A percentile compares a stretch with the other conserved stretches of the same genome.
phyloP scores from a whole-genome alignment of 2,888 invertebrate genomes.

The Smittia sp. region DNA sequence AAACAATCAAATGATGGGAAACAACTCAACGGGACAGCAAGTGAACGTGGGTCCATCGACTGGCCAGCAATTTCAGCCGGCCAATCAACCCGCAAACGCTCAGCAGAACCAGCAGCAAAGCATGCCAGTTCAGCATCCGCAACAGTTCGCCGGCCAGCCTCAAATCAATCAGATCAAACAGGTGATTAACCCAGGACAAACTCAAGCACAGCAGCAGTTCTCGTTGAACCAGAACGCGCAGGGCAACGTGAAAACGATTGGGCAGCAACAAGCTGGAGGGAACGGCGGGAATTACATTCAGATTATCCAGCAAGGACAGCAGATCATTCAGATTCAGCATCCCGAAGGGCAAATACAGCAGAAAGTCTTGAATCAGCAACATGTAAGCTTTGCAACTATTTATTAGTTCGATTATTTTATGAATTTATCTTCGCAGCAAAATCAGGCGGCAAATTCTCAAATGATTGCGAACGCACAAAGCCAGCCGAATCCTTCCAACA shows the following conservation, averaged over 20 bases:
- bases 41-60: not conserved
- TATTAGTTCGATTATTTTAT: too few relatives aligned
- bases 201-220: slow-evolving; percentile 4
- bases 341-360: slow-evolving; percentile 43
- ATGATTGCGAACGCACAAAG: slow-evolving; percentile 18
- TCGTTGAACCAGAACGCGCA: not conserved
- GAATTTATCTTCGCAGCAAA: slow-evolving; percentile 41
- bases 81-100: slow-evolving; percentile 42
- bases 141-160: slow-evolving; percentile 46
- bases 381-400: too few relatives aligned
- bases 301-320: slow-evolving; percentile 41
- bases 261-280: slow-evolving; percentile 28
- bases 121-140: slow-evolving; percentile 48
- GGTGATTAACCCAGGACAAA: slow-evolving; percentile 26
- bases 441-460: slow-evolving; percentile 43
- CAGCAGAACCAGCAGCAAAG: slow-evolving; percentile 44
- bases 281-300: slow-evolving; percentile 16
- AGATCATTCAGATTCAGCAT: slow-evolving; percentile 43
- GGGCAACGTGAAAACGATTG: not conserved
- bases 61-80: slow-evolving; percentile 15
- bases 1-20: not conserved
- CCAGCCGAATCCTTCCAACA: not conserved
- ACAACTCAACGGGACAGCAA: slow-evolving; percentile 27
- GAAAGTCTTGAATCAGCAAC: slow-evolving; percentile 17
- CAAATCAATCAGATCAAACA: slow-evolving; percentile 35